Evolutionary conservation across 2,113 vertebrate genomes (phyloP).

Genomic region (Grus americana): DNA sequence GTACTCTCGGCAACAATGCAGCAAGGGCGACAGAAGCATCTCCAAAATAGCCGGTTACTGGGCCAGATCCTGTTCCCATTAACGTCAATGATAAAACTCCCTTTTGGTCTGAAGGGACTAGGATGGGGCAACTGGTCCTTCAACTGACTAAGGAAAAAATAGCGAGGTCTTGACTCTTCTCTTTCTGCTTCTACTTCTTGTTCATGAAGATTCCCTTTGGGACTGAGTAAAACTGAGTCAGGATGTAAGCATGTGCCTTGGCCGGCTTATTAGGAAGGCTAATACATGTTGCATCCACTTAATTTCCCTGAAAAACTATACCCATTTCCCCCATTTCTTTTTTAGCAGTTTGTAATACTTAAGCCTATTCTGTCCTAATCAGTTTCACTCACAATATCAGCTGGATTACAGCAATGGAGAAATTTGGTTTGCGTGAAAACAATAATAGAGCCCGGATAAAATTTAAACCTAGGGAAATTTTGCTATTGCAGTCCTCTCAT

Average conservation of each 20-base stretch:
- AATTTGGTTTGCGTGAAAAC: not conserved
- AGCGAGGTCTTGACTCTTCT: not conserved
- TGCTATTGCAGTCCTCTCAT: not conserved
- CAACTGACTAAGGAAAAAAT: slow-evolving; percentile 22
- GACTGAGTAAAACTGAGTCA: not conserved
- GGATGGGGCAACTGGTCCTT: not conserved
- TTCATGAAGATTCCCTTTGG: not conserved
- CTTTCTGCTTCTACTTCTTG: slow-evolving; percentile 26
- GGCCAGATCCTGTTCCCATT: slow-evolving; percentile 36
- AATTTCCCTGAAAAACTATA: slow-evolving; percentile 1
- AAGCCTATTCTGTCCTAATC: not conserved
- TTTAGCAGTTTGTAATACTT: not conserved
- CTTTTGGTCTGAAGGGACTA: not conserved
- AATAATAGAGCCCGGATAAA: not conserved
- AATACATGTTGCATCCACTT: not conserved
- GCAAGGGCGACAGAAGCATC: not conserved
- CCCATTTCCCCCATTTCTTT: not conserved
- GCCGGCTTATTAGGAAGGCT: not conserved
- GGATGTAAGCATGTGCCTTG: not conserved
- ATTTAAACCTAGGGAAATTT: not conserved
- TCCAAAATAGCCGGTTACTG: not conserved
- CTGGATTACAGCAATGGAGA: not conserved
- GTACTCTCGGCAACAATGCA: not conserved
- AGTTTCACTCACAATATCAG: not conserved
- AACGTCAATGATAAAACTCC: slow-evolving; percentile 34